Conservation (phyloP, 92 coral and sea anemone species). For the Porites divaricata region DNA sequence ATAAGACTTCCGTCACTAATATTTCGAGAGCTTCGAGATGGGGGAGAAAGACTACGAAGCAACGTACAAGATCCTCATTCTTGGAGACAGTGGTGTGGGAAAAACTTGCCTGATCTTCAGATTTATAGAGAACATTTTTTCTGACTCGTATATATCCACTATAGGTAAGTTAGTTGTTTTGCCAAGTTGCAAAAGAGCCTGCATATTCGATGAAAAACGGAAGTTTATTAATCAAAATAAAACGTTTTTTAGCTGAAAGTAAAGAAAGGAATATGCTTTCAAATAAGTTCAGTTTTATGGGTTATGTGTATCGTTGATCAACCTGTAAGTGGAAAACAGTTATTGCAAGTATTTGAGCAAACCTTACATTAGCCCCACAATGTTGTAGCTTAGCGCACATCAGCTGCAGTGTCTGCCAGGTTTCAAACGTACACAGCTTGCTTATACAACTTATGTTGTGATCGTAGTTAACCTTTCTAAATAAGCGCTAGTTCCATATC, state of each 20-base stretch:
- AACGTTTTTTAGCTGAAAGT: not conserved
- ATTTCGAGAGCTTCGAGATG: constrained; percentile 2
- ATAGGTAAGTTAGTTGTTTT: constrained; percentile 75
- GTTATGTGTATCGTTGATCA: not conserved
- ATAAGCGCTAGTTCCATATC: too few species aligned
- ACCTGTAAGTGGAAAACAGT: constrained; percentile 7
- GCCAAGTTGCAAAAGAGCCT: not conserved
- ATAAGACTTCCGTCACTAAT: not conserved
- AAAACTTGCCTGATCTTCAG: constrained; percentile 96
- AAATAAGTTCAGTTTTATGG: too few species aligned
- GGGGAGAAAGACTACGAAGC: constrained; percentile 90
- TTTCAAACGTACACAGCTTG: not conserved
- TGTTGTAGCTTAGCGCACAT: not conserved
- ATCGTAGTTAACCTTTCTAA: too few species aligned
- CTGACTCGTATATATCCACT: constrained; percentile 96
- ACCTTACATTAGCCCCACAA: not conserved
- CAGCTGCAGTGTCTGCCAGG: not conserved
- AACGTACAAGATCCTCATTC: constrained; percentile 93
- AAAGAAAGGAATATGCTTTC: too few species aligned
- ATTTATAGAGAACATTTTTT: constrained; percentile 91
- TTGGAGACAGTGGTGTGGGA: constrained; percentile 99
- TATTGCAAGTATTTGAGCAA: not conserved
- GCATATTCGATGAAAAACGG: not conserved
- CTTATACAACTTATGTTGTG: too few species aligned
- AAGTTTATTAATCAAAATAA: too few species aligned